Evolutionary conservation across 2,888 invertebrate genomes (phyloP).

Genomic region (Tortrix viridana): DNA sequence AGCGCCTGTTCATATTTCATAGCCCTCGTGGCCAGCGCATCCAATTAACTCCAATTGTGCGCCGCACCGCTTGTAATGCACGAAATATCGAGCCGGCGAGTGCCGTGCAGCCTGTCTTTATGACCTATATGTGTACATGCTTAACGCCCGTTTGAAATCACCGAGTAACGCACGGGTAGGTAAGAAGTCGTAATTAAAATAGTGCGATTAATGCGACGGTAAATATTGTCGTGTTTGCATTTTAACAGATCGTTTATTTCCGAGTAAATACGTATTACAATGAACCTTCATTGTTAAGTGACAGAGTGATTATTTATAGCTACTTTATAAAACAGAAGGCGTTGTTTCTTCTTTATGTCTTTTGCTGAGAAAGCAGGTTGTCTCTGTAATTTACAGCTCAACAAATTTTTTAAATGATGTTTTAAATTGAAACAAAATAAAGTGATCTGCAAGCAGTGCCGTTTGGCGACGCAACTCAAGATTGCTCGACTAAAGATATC

Average conservation of each 20-base stretch:
- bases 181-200: constrained; percentile 49
- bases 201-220: constrained; percentile 44
- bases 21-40: constrained; percentile 62
- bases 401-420: constrained; percentile 31
- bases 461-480: constrained; percentile 41
- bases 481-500: constrained; percentile 43
- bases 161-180: constrained; percentile 44
- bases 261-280: constrained; percentile 12
- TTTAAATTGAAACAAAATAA: constrained; percentile 30
- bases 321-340: constrained; percentile 2
- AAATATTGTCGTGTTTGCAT: constrained; percentile 34
- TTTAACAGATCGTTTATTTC: constrained; percentile 24
- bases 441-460: constrained; percentile 13
- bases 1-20: constrained; percentile 69
- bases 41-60: constrained; percentile 78
- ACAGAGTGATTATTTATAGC: neutral
- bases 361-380: constrained; percentile 16
- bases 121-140: constrained; percentile 58
- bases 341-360: constrained; percentile 9
- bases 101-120: constrained; percentile 57
- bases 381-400: constrained; percentile 32
- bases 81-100: constrained; percentile 74
- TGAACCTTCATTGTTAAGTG: constrained; percentile 12
- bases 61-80: constrained; percentile 69
- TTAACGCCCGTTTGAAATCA: constrained; percentile 27